Evolutionary conservation across 2,888 invertebrate species (phyloP), one percentile per base, ranked within the genome.

Genomic region (Oligia strigilis): DNA sequence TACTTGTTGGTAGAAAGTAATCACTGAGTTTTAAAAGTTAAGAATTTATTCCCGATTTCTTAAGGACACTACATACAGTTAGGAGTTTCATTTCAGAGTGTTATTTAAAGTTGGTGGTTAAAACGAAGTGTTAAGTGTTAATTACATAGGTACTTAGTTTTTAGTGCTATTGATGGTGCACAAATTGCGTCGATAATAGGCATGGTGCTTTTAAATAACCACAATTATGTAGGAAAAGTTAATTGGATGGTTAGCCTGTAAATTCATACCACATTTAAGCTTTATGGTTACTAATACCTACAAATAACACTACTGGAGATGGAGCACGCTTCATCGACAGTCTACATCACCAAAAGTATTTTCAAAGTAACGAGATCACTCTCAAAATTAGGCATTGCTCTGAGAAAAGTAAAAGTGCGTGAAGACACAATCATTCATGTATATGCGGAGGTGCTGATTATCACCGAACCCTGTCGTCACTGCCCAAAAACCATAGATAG

Each of bases 141-240:
- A 55, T n/a, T 52, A 29, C 13, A 8, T 49, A 43, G 43, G 43
- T 43, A 9, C 1, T 58, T 58, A 36, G 49, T 52, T 23, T 36
- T n/a, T n/a, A 29, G 6, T 71, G 13, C 43, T 23, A 71, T 43
- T 62, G 0, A 71, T 49, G 4, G 14, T 14, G 2, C 19, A 58
- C 17, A 23, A 81, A 43, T 36, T 70, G 60, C 40, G 23, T 17
- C 29, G 2, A 43, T 36, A n/a, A 14, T 36, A 46, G 6, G 36
- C 11, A 9, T 52, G 14, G 40, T 23, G 58, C 13, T 40, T 17
- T 49, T 17, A 60, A 43, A 46, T 78, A 36, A 58, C 46, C 29
- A n/a, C 23, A 62, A 43, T 72, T n/a, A 36, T 17, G 2, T 17
- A n/a, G 82, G 5, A 73, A 81, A 72, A 64, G 55, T 55, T 73